These are phyloP conservation scores for Mythimna impura DNA, from an alignment of 2,888 invertebrate genomes.

Conservation along the genomic window DNA sequence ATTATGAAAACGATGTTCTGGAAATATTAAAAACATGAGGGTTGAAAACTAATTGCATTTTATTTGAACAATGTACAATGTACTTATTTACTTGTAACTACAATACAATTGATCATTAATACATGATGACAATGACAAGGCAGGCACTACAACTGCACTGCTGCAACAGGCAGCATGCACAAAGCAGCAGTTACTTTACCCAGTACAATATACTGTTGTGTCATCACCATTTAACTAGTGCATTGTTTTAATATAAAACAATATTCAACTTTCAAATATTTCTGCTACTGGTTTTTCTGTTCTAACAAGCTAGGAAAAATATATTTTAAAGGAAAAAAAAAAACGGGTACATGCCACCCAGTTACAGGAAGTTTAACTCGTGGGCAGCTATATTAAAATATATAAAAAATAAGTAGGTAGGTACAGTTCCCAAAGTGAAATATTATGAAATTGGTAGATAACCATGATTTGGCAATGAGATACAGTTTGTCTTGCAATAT, in stretches of 20 bases:
- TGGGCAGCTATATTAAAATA: constrained; percentile 52
- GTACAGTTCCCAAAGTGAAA: constrained; percentile 28
- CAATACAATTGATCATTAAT: neutral
- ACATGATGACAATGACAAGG: constrained; percentile 11
- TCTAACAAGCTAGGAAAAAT: constrained; percentile 8
- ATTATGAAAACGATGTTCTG: no score
- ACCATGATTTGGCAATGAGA: constrained; percentile 16
- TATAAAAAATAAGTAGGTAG: constrained; percentile 45
- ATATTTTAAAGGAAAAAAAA: constrained; percentile 18
- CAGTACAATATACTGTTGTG: constrained; percentile 37
- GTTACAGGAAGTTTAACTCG: constrained; percentile 58
- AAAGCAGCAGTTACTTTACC: constrained; percentile 14
- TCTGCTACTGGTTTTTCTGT: neutral
- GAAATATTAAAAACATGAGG: neutral
- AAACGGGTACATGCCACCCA: constrained; percentile 39
- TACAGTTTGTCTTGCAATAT: constrained; percentile 13
- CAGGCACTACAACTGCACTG: constrained; percentile 18
- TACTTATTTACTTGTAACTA: neutral
- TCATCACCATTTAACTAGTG: constrained; percentile 41
- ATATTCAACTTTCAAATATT: constrained; percentile 18
- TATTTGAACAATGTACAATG: neutral
- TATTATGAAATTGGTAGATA: constrained; percentile 39
- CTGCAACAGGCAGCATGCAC: constrained; percentile 36
- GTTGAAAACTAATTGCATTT: neutral
- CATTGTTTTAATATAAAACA: constrained; percentile 14